Base-by-base conservation (phyloP, 2,113 vertebrate species). In the Protomyctophum bolini region DNA sequence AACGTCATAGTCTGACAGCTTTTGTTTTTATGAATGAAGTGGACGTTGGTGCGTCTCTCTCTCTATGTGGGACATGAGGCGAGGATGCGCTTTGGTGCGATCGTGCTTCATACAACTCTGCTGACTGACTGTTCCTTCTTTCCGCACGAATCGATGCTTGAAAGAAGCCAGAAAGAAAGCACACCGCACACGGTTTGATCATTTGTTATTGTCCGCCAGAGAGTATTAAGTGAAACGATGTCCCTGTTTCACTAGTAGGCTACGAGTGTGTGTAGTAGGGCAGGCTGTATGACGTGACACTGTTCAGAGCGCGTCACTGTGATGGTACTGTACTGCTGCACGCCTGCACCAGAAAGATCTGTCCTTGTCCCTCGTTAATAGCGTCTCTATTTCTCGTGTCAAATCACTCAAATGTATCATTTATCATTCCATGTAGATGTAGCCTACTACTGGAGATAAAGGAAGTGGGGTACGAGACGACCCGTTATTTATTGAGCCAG, bases 401-500 rank as follows among this genome's bases (percentile, higher is more conserved):
- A 29, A 15, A 8, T 8, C 21, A 21, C 21, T 21, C 21, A 54
- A 47, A 64, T 29, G 15, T 41, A 4, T 61, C 2, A 52, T 52
- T 65, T 15, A 6, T 10, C 8, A n/a, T 69, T 57, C 10, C 5
- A 29, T 59, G 58, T 8, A 14, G 2, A 41, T 1, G 21, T 15
- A 41, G 33, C 33, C 33, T 41, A 41, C 33, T 41, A 41, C 33
- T 41, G 15, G 5, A 41, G 14, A 49, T 1, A 21, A 41, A 41
- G 33, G 4, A 51, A 50, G 48, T 49, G 57, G 64, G 47, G 33
- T 41, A 41, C 5, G 5, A 6, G 33, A 3, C 33, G 3, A 41
- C 33, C 33, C 49, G 10, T 50, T 50, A 50, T 50, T 50, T 9
- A 50, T 46, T n/a, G 58, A 59, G 21, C 48, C 41, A 10, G 79